These are phyloP conservation scores for Coreoperca whiteheadi DNA, from an alignment of 2,113 vertebrate genomes.

Conservation along the genomic window DNA sequence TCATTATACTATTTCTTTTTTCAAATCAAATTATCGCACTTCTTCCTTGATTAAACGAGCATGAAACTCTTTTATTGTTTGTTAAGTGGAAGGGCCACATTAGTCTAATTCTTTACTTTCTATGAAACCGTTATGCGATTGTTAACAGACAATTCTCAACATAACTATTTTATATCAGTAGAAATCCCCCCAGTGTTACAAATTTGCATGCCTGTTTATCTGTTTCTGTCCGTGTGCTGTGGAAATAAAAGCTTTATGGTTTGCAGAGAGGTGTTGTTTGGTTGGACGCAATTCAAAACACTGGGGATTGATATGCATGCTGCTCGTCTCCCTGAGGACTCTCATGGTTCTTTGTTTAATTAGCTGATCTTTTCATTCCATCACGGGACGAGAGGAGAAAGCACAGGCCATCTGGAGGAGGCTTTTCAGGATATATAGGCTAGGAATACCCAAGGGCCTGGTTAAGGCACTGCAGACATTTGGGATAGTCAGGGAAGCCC, in stretches of 20 bases:
- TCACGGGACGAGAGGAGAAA: constrained; percentile 73
- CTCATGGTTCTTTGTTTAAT: constrained; percentile 78
- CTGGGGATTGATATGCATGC: constrained; percentile 76
- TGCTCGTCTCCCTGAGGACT: constrained; percentile 71
- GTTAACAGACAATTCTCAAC: constrained; percentile 10
- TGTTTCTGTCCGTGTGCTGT: constrained; percentile 50
- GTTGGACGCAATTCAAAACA: constrained; percentile 60
- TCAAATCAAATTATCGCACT: neutral
- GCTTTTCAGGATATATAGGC: constrained; percentile 61
- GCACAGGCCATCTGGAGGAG: constrained; percentile 83
- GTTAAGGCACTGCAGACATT: constrained; percentile 65
- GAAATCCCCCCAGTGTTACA: constrained; percentile 24
- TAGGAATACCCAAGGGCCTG: constrained; percentile 68
- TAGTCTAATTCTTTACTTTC: constrained; percentile 11
- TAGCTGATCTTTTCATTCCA: constrained; percentile 84
- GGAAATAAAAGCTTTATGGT: constrained; percentile 72
- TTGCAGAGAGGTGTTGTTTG: constrained; percentile 65
- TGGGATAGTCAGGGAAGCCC: constrained; percentile 42
- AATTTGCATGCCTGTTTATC: constrained; percentile 50
- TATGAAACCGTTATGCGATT: neutral
- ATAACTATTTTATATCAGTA: constrained; percentile 49
- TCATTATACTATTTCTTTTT: constrained; percentile 8
- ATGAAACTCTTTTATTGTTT: neutral
- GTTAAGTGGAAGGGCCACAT: constrained; percentile 5
- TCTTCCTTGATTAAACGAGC: constrained; percentile 26